Evolutionary conservation across 2,113 vertebrate species (phyloP), one percentile per base, ranked within the genome.

Genomic region (Haemorhous mexicanus): DNA sequence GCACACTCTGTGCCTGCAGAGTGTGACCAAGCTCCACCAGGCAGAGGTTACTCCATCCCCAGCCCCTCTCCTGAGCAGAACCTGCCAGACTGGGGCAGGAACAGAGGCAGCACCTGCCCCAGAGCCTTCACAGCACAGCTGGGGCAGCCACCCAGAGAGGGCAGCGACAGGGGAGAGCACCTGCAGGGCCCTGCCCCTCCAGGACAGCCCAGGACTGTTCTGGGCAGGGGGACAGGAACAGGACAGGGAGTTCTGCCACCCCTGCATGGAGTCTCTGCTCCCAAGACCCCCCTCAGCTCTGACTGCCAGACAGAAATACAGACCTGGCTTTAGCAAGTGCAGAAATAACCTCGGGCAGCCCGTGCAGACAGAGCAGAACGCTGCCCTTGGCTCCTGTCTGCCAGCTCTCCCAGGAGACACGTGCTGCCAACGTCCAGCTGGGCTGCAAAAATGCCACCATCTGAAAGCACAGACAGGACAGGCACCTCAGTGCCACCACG

Each of bases 251-350:
- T 35, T 79, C 83, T 33, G 37, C 6, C 2, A 21, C 6, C 6
- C 9, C 21, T 1, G 2, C 2, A 16, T 0, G 8, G 15, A 63
- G 24, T 7, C n/a, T 58, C 50, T n/a, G 7, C 13, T 53, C 66
- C 33, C 21, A 21, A 53, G 11, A 27, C 17, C 19, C 37, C 32
- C 13, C 44, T 81, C 26, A 0, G 10, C 41, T 44, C 27, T 33
- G 35, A 2, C 2, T 7, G 52, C 56, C n/a, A 5, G 26, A 10
- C 12, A 3, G 3, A 19, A 21, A 26, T 1, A 21, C 22, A 19
- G 74, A 9, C 1, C 56, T 23, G 39, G 17, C 35, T n/a, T 11
- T 1, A 8, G 83, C 53, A 10, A 46, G 69, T 1, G 21, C 35
- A 16, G 56, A 28, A 88, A 73, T 27, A 12, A 72, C 33, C 43